Conservation (phyloP, 2,888 invertebrate genomes). For the Synergus gifuensis region DNA sequence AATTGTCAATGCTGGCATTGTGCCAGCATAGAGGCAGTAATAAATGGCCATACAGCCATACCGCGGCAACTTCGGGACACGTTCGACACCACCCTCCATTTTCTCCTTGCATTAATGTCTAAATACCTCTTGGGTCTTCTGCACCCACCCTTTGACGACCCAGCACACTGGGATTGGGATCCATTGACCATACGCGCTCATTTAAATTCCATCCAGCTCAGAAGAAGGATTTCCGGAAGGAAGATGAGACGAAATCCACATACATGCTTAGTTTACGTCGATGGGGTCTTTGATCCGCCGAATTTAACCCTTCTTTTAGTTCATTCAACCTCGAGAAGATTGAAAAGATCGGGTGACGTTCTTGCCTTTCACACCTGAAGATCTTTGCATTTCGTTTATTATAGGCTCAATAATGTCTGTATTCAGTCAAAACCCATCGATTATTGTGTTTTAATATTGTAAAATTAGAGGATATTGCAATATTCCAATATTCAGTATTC, state of each 20-base stretch:
- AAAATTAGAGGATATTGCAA: neutral
- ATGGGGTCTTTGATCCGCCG: constrained; percentile 13
- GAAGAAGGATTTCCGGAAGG: constrained; percentile 46
- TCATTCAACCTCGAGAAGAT: constrained; percentile 12
- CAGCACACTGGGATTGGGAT: constrained; percentile 46
- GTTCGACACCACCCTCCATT: constrained; percentile 59
- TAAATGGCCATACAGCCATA: constrained; percentile 69
- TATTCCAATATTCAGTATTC: no score
- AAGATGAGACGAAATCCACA: constrained; percentile 28
- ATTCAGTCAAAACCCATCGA: constrained; percentile 15
- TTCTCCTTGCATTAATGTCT: constrained; percentile 57
- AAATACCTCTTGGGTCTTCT: constrained; percentile 56
- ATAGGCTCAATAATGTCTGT: neutral
- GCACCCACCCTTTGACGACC: constrained; percentile 53
- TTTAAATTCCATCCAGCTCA: constrained; percentile 23
- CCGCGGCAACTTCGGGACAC: constrained; percentile 51
- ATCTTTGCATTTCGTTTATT: constrained; percentile 4
- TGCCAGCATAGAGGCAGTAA: constrained; percentile 66
- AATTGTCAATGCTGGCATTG: constrained; percentile 75
- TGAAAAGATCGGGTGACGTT: constrained; percentile 19
- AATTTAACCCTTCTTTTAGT: constrained; percentile 32
- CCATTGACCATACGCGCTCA: constrained; percentile 44
- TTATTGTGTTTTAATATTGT: constrained; percentile 17
- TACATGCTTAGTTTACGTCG: neutral
- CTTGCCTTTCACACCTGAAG: constrained; percentile 34